phyloP scores from a whole-genome alignment of 2,797 vertebrate genomes.

The Ispidina picta region DNA sequence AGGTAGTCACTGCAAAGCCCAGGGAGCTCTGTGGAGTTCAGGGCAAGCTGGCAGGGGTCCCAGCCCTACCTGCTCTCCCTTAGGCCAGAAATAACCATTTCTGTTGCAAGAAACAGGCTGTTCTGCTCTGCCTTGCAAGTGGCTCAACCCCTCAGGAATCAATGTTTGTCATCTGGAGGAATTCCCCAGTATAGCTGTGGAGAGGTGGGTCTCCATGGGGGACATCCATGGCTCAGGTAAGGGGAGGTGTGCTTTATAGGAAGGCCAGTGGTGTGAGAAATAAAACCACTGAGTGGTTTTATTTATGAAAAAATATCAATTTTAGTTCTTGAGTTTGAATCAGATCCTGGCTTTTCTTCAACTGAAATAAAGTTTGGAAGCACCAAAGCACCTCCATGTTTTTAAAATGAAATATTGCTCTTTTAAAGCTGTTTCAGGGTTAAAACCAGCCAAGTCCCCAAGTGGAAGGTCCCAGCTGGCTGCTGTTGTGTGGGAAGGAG shows the following conservation, averaged over 20 bases:
- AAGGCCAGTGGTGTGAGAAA: not conserved
- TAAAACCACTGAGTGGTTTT: not conserved
- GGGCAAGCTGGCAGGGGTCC: not conserved
- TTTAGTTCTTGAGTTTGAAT: not conserved
- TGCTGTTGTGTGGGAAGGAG: not conserved
- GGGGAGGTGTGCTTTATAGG: not conserved
- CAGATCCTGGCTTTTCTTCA: no score
- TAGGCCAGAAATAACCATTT: not conserved
- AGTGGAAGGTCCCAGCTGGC: not conserved
- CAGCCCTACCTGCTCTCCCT: not conserved
- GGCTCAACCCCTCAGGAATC: not conserved
- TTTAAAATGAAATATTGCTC: not conserved
- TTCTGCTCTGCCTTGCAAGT: not conserved
- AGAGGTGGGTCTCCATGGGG: not conserved
- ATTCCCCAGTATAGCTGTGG: not conserved
- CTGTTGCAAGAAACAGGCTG: not conserved
- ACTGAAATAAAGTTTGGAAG: not conserved
- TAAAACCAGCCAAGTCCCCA: not conserved
- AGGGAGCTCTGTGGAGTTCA: not conserved
- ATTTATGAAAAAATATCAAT: not conserved
- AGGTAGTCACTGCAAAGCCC: not conserved
- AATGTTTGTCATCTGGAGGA: not conserved
- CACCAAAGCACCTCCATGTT: not conserved
- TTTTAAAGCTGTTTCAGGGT: not conserved
- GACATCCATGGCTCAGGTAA: not conserved